Evolutionary conservation across 2,113 vertebrate genomes (phyloP).

Genomic region (Xenus cinereus): DNA sequence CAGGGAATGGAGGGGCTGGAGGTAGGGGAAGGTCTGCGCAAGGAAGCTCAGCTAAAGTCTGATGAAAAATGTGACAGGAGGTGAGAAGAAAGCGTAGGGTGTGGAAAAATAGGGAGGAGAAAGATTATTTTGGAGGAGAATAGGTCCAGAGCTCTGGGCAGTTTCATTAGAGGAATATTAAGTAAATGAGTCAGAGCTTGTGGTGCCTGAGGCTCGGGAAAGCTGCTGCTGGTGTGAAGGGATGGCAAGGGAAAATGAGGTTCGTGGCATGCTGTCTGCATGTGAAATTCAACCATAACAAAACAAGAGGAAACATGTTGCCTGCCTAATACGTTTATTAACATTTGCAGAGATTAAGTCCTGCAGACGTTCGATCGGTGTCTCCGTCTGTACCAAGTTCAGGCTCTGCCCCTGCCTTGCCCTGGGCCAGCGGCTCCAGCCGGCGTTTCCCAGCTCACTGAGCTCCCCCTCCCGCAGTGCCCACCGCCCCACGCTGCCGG

Average conservation of each 20-base stretch:
- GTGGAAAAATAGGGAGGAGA: constrained; percentile 47
- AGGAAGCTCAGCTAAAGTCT: background rate
- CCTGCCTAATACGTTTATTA: constrained; percentile 53
- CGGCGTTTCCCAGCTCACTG: background rate
- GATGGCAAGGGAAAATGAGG: constrained; percentile 35
- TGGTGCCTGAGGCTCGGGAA: constrained; percentile 45
- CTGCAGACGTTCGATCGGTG: background rate
- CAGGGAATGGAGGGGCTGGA: background rate
- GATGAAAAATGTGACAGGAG: background rate
- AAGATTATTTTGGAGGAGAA: constrained; percentile 53
- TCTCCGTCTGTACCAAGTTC: background rate
- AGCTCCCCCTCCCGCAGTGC: background rate
- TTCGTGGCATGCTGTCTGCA: constrained; percentile 24
- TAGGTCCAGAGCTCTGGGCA: constrained; percentile 51
- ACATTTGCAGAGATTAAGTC: constrained; percentile 17
- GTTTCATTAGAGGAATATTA: constrained; percentile 66
- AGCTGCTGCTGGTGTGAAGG: constrained; percentile 40
- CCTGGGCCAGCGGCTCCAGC: background rate
- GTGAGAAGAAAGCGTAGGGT: constrained; percentile 3
- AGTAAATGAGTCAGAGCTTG: constrained; percentile 66
- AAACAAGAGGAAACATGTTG: constrained; percentile 67
- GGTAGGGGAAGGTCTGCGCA: background rate
- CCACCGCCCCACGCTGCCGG: background rate
- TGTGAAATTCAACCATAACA: constrained; percentile 50
- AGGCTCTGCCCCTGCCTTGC: background rate